Base-by-base conservation (phyloP, 2,797 vertebrate genomes). In the Hydrocynus forskahlii region DNA sequence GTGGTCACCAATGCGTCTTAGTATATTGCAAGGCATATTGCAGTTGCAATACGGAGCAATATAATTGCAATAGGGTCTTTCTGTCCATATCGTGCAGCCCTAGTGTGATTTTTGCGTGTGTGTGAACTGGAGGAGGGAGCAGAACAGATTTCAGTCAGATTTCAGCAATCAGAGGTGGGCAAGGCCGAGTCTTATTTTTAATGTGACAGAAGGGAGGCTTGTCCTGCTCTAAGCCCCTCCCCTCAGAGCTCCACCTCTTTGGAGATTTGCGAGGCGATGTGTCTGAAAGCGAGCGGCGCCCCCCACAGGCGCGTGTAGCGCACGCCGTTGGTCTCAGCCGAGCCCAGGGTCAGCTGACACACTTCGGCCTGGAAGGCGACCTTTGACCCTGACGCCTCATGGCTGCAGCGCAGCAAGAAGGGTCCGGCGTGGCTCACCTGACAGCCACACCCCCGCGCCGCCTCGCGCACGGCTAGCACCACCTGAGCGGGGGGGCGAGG, bases 331-430 rank as follows among this genome's bases (percentile, higher is more conserved):
- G 92, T 92, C 88, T 95, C 92, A 6, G 94, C 91, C 4, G 93
- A 92, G 89, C 92, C 94, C 6, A 91, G 86, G 83, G 95, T 96
- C 87, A 97, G 94, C 83, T 96, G 94, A 92, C 96, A 97, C 88
- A 97, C 96, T 91, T 97, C 95, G 62, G 95, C 95, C 92, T 97
- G 95, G 35, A 96, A 96, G 89, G 93, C 94, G 89, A 96, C 95
- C 45, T 93, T 92, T 89, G 95, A 92, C 84, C 93, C 94, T 72
- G 94, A 94, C 84, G 89, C 89, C 86, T 94, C 95, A 4, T 94
- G 95, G 86, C 93, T 94, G 91, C 96, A 96, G 93, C 95, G 95
- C 84, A 96, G 94, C 92, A 96, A 93, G 90, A 96, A 96, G 80
- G 95, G 95, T 88, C 94, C 95, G n/a, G 94, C 94, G 76, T 95